Evolutionary conservation across 1,140 invertebrate species (phyloP).

Genomic region (Leptopilina clavipes): DNA sequence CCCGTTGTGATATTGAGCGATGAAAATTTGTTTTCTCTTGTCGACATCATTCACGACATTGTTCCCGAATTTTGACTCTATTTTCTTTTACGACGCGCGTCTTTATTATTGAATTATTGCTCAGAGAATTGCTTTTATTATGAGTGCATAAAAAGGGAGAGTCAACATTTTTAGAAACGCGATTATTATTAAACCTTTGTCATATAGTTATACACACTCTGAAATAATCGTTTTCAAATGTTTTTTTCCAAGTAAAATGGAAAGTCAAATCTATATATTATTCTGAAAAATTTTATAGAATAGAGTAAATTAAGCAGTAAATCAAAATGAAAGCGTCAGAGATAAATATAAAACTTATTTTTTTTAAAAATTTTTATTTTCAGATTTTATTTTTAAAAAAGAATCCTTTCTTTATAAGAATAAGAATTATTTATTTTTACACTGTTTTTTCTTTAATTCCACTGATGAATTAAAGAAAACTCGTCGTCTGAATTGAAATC

Average conservation of each 20-base stretch:
- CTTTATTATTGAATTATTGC: conserved; percentile 36
- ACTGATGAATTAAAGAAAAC: too few relatives aligned
- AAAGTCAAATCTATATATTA: not conserved
- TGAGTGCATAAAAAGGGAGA: conserved; percentile 31
- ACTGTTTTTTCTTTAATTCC: too few relatives aligned
- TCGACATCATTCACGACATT: conserved; percentile 49
- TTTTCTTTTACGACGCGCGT: conserved; percentile 34
- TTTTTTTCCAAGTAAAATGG: not conserved
- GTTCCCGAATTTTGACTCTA: conserved; percentile 45
- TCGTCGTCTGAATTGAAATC: too few relatives aligned
- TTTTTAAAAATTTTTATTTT: not conserved
- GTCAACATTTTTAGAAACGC: conserved; percentile 13
- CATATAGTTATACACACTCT: not conserved
- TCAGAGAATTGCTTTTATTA: conserved; percentile 35
- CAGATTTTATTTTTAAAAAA: too few relatives aligned
- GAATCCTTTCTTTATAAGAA: too few relatives aligned
- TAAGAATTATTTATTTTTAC: too few relatives aligned
- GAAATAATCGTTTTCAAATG: not conserved
- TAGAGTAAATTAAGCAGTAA: not conserved
- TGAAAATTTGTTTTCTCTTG: conserved; percentile 63
- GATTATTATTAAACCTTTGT: conserved; percentile 31
- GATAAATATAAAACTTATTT: not conserved
- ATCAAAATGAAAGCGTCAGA: not conserved
- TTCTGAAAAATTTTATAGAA: not conserved
- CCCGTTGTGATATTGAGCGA: conserved; percentile 34